These are phyloP conservation scores for Xylocopa sonorina DNA, from an alignment of 1,140 invertebrate species.

Conservation along the genomic window DNA sequence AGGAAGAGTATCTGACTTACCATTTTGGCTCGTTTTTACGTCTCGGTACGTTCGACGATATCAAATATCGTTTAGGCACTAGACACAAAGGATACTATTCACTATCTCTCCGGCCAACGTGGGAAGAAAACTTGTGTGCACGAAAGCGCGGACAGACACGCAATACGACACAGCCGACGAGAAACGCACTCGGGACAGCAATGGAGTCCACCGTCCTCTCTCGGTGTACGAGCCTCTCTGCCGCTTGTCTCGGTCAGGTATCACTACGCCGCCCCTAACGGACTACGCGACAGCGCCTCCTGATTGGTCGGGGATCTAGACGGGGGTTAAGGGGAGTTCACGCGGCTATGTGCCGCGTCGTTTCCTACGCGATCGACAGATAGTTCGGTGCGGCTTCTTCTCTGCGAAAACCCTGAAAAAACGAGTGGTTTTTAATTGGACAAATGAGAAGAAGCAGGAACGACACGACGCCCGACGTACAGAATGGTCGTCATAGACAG, in stretches of 20 bases:
- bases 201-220: conserved; percentile 76
- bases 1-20: conserved; percentile 45
- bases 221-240: conserved; percentile 70
- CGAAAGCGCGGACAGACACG: conserved; percentile 56
- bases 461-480: conserved; percentile 16
- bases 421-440: conserved; percentile 60
- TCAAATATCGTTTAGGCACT: conserved; percentile 49
- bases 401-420: conserved; percentile 60
- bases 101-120: conserved; percentile 42
- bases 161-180: conserved; percentile 67
- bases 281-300: conserved; percentile 51
- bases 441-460: conserved; percentile 46
- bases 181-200: conserved; percentile 78
- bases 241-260: conserved; percentile 67
- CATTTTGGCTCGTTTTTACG: conserved; percentile 52
- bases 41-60: conserved; percentile 39
- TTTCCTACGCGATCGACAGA: conserved; percentile 63
- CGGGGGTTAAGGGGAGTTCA: conserved; percentile 41
- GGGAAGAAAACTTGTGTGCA: conserved; percentile 52
- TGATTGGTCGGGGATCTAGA: conserved; percentile 16
- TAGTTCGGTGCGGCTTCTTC: conserved; percentile 57
- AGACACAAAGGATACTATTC: conserved; percentile 53
- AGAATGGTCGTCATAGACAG: conserved; percentile 31
- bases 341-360: conserved; percentile 50
- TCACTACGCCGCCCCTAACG: conserved; percentile 75